A percentile compares a stretch with the other conserved stretches of the same genome.
These are phyloP conservation scores for Drosophila trapezifrons DNA, from an alignment of 1,140 invertebrate species.

Conservation along the genomic window DNA sequence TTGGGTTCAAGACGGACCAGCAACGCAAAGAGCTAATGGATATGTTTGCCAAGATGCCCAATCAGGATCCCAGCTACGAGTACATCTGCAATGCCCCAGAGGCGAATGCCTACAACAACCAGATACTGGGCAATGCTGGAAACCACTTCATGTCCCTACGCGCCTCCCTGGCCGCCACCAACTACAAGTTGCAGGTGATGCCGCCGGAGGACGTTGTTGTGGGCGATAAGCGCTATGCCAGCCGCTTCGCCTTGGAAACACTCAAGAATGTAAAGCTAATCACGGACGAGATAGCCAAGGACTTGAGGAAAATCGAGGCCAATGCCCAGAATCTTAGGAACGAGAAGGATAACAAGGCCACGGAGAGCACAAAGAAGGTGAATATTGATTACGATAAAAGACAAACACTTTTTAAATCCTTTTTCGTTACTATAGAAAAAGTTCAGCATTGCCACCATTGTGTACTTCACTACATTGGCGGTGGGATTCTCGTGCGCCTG, in stretches of 20 bases:
- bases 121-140: conserved; percentile 66
- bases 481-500: conserved; percentile 63
- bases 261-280: conserved; percentile 61
- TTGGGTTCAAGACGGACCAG: conserved; percentile 48
- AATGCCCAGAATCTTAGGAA: conserved; percentile 43
- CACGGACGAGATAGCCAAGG: conserved; percentile 64
- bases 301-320: conserved; percentile 56
- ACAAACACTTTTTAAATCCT: too few relatives aligned
- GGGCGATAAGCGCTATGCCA: conserved; percentile 79
- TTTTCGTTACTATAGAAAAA: conserved; percentile 44
- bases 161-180: conserved; percentile 66
- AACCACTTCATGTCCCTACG: conserved; percentile 66
- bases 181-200: conserved; percentile 73
- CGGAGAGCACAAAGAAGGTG: conserved; percentile 31
- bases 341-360: conserved; percentile 37
- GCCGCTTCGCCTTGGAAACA: conserved; percentile 74
- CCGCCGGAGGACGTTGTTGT: conserved; percentile 77
- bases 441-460: conserved; percentile 25
- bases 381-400: background rate
- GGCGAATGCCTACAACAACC: conserved; percentile 63
- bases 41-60: conserved; percentile 61
- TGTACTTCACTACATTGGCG: conserved; percentile 54
- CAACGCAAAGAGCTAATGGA: conserved; percentile 54
- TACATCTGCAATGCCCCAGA: conserved; percentile 40
- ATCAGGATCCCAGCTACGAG: conserved; percentile 72